Evolutionary conservation across 2,888 invertebrate genomes (phyloP).

Genomic region (Phanerotoma sp.): DNA sequence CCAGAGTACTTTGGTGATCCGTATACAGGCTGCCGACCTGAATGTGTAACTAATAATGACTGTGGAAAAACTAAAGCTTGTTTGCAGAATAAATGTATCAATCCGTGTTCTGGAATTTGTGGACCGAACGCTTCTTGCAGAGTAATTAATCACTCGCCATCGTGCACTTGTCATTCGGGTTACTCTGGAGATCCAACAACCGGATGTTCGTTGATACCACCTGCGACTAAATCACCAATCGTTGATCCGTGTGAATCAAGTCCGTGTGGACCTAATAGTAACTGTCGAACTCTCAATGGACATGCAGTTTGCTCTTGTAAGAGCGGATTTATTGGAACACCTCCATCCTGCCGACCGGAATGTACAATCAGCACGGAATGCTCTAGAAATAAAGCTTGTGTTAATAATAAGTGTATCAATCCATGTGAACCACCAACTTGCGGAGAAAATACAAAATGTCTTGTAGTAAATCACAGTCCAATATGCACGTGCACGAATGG

Average conservation of each 20-base stretch:
- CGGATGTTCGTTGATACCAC: conserved; percentile 55
- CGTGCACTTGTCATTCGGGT: conserved; percentile 76
- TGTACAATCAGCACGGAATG: conserved; percentile 85
- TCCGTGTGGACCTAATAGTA: conserved; percentile 83
- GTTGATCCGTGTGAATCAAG: conserved; percentile 74
- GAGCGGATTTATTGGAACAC: conserved; percentile 72
- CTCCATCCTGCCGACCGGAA: conserved; percentile 79
- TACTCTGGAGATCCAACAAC: conserved; percentile 76
- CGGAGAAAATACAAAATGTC: conserved; percentile 78
- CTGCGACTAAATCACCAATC: conserved; percentile 37
- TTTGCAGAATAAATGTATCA: conserved; percentile 79
- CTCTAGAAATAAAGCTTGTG: conserved; percentile 76
- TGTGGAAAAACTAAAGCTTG: conserved; percentile 77
- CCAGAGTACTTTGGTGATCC: conserved; percentile 86
- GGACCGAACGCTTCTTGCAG: conserved; percentile 78
- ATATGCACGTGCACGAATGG: conserved; percentile 81
- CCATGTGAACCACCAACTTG: conserved; percentile 77
- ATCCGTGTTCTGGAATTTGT: conserved; percentile 82
- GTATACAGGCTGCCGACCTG: conserved; percentile 80
- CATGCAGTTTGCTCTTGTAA: conserved; percentile 83
- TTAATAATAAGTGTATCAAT: conserved; percentile 77
- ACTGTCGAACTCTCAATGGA: conserved; percentile 73
- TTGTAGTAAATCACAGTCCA: conserved; percentile 83
- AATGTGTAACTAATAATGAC: conserved; percentile 82
- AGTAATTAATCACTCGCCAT: conserved; percentile 80